A percentile compares a stretch with the other conserved stretches of the same genome.
Conservation (phyloP, 2,888 invertebrate genomes). For the Taphrorychus bicolor region DNA sequence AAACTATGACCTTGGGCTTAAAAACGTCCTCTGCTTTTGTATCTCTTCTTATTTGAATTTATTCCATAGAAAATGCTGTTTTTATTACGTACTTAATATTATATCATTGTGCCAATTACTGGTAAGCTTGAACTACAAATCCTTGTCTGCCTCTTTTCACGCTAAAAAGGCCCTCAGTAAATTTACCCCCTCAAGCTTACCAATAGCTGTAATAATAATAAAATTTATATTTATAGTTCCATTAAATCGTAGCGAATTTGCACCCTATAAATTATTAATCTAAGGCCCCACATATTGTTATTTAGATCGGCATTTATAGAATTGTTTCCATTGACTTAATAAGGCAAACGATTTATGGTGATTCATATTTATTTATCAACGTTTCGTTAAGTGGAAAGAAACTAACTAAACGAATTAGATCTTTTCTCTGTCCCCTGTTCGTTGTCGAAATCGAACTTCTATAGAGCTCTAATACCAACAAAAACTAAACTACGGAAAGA, state of each 20-base stretch:
- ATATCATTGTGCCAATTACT: background rate
- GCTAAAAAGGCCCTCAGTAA: background rate
- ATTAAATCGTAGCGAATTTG: constrained; percentile 33
- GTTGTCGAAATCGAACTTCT: constrained; percentile 8
- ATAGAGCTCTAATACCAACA: background rate
- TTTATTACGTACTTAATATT: background rate
- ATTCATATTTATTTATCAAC: constrained; percentile 22
- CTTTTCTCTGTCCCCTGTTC: constrained; percentile 8
- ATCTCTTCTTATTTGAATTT: background rate
- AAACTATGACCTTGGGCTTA: background rate
- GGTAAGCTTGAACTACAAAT: background rate
- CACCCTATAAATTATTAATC: constrained; percentile 33
- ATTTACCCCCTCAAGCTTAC: background rate
- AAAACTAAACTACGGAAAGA: too few relatives aligned
- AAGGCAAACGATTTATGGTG: constrained; percentile 25
- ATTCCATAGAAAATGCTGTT: background rate
- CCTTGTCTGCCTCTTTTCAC: background rate
- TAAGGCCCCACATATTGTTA: constrained; percentile 29
- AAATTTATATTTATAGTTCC: constrained; percentile 2
- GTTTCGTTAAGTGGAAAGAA: constrained; percentile 18
- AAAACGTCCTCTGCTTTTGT: background rate
- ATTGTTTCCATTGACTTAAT: constrained; percentile 28
- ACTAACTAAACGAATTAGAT: constrained; percentile 18
- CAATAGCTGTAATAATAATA: constrained; percentile 4
- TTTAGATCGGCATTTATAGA: constrained; percentile 34